Base-by-base conservation (phyloP, 2,113 vertebrate species). In the Anarrhichthys ocellatus region DNA sequence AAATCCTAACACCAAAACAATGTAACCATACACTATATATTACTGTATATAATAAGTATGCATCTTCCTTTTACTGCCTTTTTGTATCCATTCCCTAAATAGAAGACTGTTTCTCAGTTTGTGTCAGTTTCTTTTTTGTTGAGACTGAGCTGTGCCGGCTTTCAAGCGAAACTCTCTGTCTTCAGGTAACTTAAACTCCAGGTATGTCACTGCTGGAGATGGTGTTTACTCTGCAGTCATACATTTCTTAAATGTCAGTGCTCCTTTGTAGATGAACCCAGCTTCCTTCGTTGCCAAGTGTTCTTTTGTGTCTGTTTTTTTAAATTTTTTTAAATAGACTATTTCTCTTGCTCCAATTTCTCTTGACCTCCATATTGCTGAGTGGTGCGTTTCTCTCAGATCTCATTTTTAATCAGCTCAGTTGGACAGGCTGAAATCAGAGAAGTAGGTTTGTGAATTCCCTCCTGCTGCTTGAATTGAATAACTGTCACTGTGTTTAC, bases 311-410 rank as follows among this genome's bases (percentile, higher is more conserved):
- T 68, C 34, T 56, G 18, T 24, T 38, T 75, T 32, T 2, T 61
- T 27, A 32, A 4, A 4, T 50, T 44, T 70, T 74, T 62, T 76
- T 32, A 24, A 5, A n/a, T 29, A 64, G 11, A 77, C 15, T 54
- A 64, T 76, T 76, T 78, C 29, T 61, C 66, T 54, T 59, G 76
- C 68, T 34, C 81, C 54, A 69, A 17, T 81, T 88, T 86, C 44
- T 81, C 72, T 73, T 90, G 90, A 89, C 87, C 87, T 86, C 40
- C 78, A 68, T 64, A 73, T 56, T 65, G 65, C 61, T 34, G 73
- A 83, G 69, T 46, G 62, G n/a, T 50, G 67, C 56, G 40, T 74
- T 56, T 62, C 73, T 83, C 78, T 87, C 63, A 80, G 83, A 86
- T 85, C 78, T 89, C 18, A 29, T 80, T 82, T 78, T 88, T 83